These are phyloP conservation scores for Pandion haliaetus DNA, from an alignment of 2,113 vertebrate genomes.

Conservation along the genomic window DNA sequence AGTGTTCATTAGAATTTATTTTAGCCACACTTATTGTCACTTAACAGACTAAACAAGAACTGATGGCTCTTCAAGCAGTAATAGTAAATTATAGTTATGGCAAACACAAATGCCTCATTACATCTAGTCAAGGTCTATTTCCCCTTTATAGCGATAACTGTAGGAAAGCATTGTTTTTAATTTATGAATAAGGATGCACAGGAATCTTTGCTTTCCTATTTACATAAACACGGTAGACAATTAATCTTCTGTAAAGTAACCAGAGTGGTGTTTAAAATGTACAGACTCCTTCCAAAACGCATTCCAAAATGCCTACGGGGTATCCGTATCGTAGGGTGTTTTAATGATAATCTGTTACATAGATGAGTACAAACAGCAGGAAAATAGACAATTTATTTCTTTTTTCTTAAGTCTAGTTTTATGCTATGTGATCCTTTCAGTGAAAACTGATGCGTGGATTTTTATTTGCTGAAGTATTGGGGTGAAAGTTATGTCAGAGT, in stretches of 20 bases:
- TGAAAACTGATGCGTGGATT: neutral
- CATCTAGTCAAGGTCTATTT: slow-evolving; percentile 68
- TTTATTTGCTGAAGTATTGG: neutral
- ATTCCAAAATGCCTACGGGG: neutral
- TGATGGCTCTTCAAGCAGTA: slow-evolving; percentile 49
- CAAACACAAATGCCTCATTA: slow-evolving; percentile 69
- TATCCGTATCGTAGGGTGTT: neutral
- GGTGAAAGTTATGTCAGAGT: neutral
- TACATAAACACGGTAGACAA: slow-evolving; percentile 31
- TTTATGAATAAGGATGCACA: slow-evolving; percentile 49
- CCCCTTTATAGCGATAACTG: slow-evolving; percentile 31
- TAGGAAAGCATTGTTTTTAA: slow-evolving; percentile 53
- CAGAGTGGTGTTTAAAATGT: neutral
- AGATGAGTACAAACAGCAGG: neutral
- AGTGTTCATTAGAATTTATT: slow-evolving; percentile 62
- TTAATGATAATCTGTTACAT: neutral
- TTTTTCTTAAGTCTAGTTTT: neutral
- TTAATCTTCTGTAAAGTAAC: slow-evolving; percentile 58
- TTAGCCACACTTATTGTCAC: slow-evolving; percentile 64
- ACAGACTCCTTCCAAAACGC: neutral
- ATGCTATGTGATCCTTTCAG: neutral
- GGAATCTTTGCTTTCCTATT: slow-evolving; percentile 37
- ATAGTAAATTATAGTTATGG: slow-evolving; percentile 58
- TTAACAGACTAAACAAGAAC: slow-evolving; percentile 65
- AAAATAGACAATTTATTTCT: neutral